Conservation (phyloP, 2,888 invertebrate genomes). For the Stegana nigrithorax region DNA sequence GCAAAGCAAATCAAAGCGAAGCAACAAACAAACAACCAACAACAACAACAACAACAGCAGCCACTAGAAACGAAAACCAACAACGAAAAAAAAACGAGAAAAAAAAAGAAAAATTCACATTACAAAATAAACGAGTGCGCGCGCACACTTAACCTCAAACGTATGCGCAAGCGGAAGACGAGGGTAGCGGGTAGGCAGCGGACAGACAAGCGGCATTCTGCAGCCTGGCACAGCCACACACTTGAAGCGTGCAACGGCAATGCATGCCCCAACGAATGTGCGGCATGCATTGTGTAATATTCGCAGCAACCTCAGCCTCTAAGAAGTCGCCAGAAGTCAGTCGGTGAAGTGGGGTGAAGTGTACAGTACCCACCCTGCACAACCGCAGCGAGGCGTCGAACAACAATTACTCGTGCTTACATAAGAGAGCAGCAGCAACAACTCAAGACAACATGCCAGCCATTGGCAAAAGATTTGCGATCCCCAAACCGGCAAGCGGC, state of each 20-base stretch:
- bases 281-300: constrained; percentile 31
- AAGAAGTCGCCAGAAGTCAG: not conserved
- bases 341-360: not conserved
- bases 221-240: no score
- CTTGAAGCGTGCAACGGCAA: constrained; percentile 11
- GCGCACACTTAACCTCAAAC: constrained; percentile 18
- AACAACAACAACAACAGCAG: constrained; percentile 8
- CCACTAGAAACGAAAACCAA: no score
- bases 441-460: not conserved
- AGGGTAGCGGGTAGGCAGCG: no score
- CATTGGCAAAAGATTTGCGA: no score
- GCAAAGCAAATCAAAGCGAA: not conserved
- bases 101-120: constrained; percentile 21
- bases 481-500: no score
- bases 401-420: no score
- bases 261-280: constrained; percentile 7
- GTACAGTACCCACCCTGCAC: not conserved
- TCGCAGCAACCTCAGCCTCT: constrained; percentile 24
- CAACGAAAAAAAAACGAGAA: no score
- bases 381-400: not conserved
- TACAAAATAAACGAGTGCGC: no score
- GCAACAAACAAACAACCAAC: constrained; percentile 20
- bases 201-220: no score
- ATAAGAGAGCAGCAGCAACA: not conserved
- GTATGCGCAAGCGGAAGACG: constrained; percentile 19